Base-by-base conservation (phyloP, 1,140 invertebrate genomes). In the Zaprionus inermis region DNA sequence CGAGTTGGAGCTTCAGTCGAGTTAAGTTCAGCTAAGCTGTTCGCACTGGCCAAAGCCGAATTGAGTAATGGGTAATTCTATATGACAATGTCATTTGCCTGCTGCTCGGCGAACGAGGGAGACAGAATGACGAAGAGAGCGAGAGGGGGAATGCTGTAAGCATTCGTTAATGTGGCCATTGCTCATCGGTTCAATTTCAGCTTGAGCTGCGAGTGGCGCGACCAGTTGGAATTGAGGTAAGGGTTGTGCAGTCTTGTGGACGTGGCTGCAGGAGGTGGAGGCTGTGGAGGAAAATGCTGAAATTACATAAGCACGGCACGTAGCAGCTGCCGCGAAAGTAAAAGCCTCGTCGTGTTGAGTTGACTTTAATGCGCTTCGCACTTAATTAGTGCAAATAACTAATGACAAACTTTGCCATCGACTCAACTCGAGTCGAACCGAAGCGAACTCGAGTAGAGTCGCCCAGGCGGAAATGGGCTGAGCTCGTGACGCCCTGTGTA, bases 361-460 rank as follows among this genome's bases (percentile, higher is more conserved):
- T 57, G 58, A 66, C 72, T 74, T 74, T 69, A 59, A 74, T 74
- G 72, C 38, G 72, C 66, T 74, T 74, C 69, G 51, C 72, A 70
- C 65, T 69, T 74, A 74, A 74, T 74, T 74, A 74, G 51, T 61
- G 41, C 66, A 74, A 74, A 74, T 74, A 74, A 74, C 52, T 69
- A 74, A 74, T 74, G 72, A 63, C 51, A 70, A 74, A 69, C 72
- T 69, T 74, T 63, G 65, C 57, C 51, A 60, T 55, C 49, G 16
- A 34, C 55, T 44, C 22, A 38, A 38, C 36, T 38, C 14, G 36
- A 38, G n/a, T n/a, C n/a, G 11, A 55, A 30, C 24, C 24, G 24
- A 28, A 28, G 20, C 41, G 36, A 72, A 54, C 49, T 63, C 28
- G 38, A 64, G 34, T 18, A 44, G 24, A 44, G 24, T 41, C 63